phyloP scores from a whole-genome alignment of 1,140 invertebrate genomes.

The Platyscapa corneri region DNA sequence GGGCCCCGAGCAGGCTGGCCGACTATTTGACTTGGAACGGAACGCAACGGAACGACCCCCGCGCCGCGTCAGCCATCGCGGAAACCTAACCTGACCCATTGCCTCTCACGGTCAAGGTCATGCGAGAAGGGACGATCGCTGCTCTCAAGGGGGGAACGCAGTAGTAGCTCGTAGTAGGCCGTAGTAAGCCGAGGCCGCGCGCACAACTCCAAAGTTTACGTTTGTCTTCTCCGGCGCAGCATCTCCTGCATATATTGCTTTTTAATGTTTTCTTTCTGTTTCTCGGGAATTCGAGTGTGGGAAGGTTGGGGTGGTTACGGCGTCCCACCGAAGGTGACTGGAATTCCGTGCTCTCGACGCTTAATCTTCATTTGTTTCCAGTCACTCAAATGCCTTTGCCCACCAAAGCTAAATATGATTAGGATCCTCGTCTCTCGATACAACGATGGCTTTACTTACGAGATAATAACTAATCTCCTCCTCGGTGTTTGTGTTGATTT shows the following conservation, averaged over 20 bases:
- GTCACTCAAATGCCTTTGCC: not conserved
- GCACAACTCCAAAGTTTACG: not conserved
- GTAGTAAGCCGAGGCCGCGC: not conserved
- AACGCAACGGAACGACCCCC: not conserved
- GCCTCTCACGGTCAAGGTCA: constrained; percentile 43
- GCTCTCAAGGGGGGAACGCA: not conserved
- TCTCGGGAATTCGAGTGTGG: not conserved
- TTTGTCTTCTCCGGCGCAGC: not conserved
- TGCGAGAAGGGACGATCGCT: not conserved
- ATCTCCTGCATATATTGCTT: not conserved
- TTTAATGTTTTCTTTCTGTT: not conserved
- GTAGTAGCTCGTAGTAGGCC: too few species aligned
- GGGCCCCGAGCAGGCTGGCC: not conserved
- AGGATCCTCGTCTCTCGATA: not conserved
- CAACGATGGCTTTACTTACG: not conserved
- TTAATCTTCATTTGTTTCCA: not conserved
- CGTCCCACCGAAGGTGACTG: not conserved
- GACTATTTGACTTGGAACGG: too few species aligned
- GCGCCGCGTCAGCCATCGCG: not conserved
- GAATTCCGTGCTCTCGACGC: not conserved
- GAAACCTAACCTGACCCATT: constrained; percentile 13
- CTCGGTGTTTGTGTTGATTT: not conserved
- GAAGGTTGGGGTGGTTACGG: not conserved
- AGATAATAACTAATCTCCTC: not conserved
- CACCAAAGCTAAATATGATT: not conserved